phyloP scores from a whole-genome alignment of 2,888 invertebrate genomes.

The Boloria euphrosyne region DNA sequence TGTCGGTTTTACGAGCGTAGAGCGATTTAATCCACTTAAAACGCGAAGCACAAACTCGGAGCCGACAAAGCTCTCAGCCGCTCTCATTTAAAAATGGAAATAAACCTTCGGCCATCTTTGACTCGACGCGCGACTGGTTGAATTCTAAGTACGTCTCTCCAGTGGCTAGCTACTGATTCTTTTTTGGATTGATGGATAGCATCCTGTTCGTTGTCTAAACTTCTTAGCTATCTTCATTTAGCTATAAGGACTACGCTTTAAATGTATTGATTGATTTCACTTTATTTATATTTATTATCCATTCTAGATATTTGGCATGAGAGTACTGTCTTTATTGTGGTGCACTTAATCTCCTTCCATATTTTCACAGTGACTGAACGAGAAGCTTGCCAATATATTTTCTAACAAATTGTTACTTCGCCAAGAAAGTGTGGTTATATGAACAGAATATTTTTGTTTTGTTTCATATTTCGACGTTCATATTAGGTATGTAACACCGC shows the following conservation, averaged over 20 bases:
- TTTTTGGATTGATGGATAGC: constrained; percentile 56
- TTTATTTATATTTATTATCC: constrained; percentile 21
- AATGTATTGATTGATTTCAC: constrained; percentile 21
- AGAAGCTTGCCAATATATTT: constrained; percentile 18
- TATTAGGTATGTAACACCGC: constrained; percentile 5
- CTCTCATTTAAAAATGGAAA: constrained; percentile 83
- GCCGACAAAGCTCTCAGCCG: constrained; percentile 82
- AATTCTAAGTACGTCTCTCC: constrained; percentile 75
- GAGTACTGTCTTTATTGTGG: constrained; percentile 18
- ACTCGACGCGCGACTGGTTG: constrained; percentile 71
- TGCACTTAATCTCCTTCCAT: constrained; percentile 18
- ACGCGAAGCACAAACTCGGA: constrained; percentile 80
- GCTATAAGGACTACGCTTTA: constrained; percentile 18
- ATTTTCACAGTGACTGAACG: constrained; percentile 21
- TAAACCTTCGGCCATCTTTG: constrained; percentile 81
- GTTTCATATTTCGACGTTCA: constrained; percentile 7
- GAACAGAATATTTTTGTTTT: constrained; percentile 12
- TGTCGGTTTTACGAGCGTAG: constrained; percentile 82
- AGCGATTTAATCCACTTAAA: constrained; percentile 84
- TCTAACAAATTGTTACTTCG: constrained; percentile 16
- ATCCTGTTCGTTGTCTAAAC: constrained; percentile 40
- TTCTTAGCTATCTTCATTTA: constrained; percentile 36
- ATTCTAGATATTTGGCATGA: constrained; percentile 17
- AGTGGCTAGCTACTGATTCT: constrained; percentile 66
- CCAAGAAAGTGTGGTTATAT: constrained; percentile 15